Conservation (phyloP, 2,888 invertebrate species). For the Limnephilus auricula region DNA sequence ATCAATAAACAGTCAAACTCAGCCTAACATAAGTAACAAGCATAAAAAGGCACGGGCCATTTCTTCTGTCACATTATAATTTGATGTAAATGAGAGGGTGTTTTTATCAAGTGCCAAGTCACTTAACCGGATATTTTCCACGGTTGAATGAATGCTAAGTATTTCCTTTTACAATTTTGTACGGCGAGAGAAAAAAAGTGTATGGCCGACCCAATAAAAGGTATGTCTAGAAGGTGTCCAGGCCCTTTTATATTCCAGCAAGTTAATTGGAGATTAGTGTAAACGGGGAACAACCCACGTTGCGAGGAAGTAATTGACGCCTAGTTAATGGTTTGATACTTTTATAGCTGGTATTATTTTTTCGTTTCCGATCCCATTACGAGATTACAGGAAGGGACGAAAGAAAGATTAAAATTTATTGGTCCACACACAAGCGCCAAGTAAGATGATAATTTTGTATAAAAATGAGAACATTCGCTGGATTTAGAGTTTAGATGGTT, state of each 20-base stretch:
- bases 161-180: constrained; percentile 38
- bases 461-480: not conserved
- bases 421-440: not conserved
- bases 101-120: constrained; percentile 13
- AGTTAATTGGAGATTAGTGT: not conserved
- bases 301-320: not conserved
- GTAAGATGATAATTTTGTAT: not conserved
- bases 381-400: constrained; percentile 17
- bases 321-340: not conserved
- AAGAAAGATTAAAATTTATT: constrained; percentile 19
- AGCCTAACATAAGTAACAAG: not conserved
- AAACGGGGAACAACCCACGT: not conserved
- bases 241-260: not conserved
- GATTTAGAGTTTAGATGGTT: not conserved
- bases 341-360: not conserved
- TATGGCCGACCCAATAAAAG: constrained; percentile 31
- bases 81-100: not conserved
- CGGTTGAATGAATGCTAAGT: constrained; percentile 3
- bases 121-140: not conserved
- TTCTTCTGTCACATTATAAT: not conserved
- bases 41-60: not conserved
- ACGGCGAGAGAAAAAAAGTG: not conserved
- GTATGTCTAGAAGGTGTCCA: not conserved
- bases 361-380: not conserved
- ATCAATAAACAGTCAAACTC: not conserved